These are phyloP conservation scores for Lamellibrachia luymesi DNA, from an alignment of 1,140 invertebrate species.

Conservation along the genomic window DNA sequence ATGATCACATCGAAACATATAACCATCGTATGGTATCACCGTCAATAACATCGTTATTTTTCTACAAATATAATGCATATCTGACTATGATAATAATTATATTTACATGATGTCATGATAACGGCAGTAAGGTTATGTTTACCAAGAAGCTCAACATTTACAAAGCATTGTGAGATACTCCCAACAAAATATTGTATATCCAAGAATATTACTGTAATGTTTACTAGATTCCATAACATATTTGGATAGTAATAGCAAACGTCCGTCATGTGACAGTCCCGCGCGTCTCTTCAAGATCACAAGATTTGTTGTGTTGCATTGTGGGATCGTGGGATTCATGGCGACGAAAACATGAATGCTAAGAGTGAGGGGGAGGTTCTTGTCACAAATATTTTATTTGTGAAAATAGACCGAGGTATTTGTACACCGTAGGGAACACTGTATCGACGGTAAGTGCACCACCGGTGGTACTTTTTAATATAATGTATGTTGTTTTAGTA, in stretches of 20 bases:
- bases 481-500: not conserved
- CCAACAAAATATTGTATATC: not conserved
- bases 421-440: not conserved
- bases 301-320: not conserved
- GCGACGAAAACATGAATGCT: not conserved
- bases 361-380: not conserved
- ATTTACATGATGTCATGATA: not conserved
- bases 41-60: not conserved
- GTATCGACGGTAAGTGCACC: not conserved
- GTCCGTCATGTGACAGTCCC: not conserved
- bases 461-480: not conserved
- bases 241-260: not conserved
- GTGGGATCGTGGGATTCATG: conserved; percentile 3
- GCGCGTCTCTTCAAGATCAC: not conserved
- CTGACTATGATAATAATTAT: not conserved
- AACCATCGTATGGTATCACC: not conserved
- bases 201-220: not conserved
- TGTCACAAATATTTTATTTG: conserved; percentile 1
- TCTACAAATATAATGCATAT: not conserved
- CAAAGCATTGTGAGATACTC: not conserved
- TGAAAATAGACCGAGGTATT: not conserved
- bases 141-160: not conserved
- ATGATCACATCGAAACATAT: not conserved
- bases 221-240: not conserved
- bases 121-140: not conserved